Base-by-base conservation (phyloP, 92 coral and sea anemone genomes). In the Paragorgia papillata region DNA sequence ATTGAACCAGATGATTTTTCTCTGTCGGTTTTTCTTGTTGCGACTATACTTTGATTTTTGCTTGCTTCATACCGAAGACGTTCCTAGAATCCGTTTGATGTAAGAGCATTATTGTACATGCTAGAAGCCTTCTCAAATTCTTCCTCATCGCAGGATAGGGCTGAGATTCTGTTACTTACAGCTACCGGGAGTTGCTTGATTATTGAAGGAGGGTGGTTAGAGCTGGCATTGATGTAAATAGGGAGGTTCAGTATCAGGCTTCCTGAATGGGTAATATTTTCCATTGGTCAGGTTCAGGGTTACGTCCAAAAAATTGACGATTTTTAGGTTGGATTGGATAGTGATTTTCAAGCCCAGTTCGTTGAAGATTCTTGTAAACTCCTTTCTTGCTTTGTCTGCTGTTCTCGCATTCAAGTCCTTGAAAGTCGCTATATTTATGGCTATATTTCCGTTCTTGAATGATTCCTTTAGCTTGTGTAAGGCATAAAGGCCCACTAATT, bases 251-350 rank as follows among this genome's bases (percentile, higher is more conserved):
- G n/a, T n/a, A 60, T 60, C 64, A 3, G 61, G 80, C 68, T 80
- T 80, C 69, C 84, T 69, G 68, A 30, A 69, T 32, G 84, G 84
- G 68, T 32, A 48, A 35, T 15, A 80, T 24, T 34, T 80, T 40
- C 56, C 79, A 25, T 54, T 69, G 15, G 39, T 56, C 30, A 80
- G 69, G 79, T 80, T 67, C 25, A 80, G 57, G 17, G 85, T 69
- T 57, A 80, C 22, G 34, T 80, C 79, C 18, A 81, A 71, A 32
- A 34, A 81, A 61, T 79, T 50, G 6, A 18, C 76, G 5, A 54
- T 44, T 31, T 80, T 68, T 18, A 81, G 57, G 71, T 81, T 81
- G 14, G 85, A 18, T 58, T 60, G 63, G n/a, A 57, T 44, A 32
- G 85, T 55, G 10, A 63, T 77, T 17, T 56, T 75, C n/a, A 74